These are phyloP conservation scores for Sebastiscus albofasciatus DNA, from an alignment of 2,797 vertebrate genomes.

Conservation along the genomic window DNA sequence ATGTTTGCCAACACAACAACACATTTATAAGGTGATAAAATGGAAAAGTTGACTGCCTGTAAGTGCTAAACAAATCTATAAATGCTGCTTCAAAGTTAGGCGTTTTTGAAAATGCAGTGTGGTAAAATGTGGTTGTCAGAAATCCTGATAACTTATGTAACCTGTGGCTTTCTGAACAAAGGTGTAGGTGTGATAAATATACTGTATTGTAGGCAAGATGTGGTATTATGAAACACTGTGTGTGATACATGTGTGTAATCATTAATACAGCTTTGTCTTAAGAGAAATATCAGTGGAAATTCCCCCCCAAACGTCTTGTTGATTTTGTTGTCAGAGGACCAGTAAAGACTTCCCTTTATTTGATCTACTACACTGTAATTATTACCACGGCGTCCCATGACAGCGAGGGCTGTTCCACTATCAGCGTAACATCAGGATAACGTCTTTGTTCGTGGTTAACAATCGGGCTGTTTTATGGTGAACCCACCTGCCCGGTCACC, in stretches of 20 bases:
- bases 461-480: constrained; percentile 32
- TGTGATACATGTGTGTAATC: background rate
- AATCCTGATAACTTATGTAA: background rate
- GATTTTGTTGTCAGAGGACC: background rate
- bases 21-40: background rate
- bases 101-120: background rate
- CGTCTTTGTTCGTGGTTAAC: constrained; percentile 28
- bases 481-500: constrained; percentile 87
- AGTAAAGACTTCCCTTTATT: constrained; percentile 42
- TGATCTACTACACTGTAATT: constrained; percentile 15
- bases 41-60: background rate
- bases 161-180: background rate
- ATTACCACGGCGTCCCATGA: background rate
- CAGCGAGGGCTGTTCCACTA: background rate
- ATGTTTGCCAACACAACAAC: background rate
- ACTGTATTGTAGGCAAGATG: background rate
- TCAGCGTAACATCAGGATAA: background rate
- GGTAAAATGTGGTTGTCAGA: background rate
- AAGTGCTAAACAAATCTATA: background rate
- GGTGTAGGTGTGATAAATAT: background rate
- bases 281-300: constrained; percentile 27
- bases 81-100: background rate
- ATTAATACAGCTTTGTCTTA: background rate
- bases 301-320: background rate
- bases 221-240: background rate